Percentiles rank a stretch among this genome's conserved stretches.
phyloP scores from a whole-genome alignment of 1,140 invertebrate genomes.

The Thalassaphorura encarpata region DNA sequence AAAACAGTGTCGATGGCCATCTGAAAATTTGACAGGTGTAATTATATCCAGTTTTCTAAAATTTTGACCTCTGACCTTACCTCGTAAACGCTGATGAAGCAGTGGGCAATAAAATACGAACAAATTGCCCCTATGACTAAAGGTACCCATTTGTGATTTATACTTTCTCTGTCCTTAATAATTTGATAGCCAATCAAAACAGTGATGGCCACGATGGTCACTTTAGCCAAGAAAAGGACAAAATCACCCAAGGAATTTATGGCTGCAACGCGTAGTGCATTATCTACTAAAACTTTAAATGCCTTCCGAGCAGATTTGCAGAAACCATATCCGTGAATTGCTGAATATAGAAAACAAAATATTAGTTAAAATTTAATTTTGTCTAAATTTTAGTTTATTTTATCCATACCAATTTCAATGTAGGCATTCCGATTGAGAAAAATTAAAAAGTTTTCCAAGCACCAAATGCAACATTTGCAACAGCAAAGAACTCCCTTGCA shows the following conservation, averaged over 20 bases:
- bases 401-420: slow-evolving; percentile 56
- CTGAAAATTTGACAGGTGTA: slow-evolving; percentile 39
- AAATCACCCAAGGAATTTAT: slow-evolving; percentile 72
- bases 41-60: not conserved
- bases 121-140: slow-evolving; percentile 52
- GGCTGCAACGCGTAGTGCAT: slow-evolving; percentile 57
- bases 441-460: slow-evolving; percentile 60
- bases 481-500: slow-evolving; percentile 43
- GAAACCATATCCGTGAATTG: slow-evolving; percentile 59
- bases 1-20: slow-evolving; percentile 76
- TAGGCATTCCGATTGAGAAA: slow-evolving; percentile 66
- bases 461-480: slow-evolving; percentile 62
- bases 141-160: slow-evolving; percentile 59
- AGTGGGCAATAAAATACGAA: slow-evolving; percentile 61
- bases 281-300: slow-evolving; percentile 48
- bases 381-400: slow-evolving; percentile 3
- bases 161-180: slow-evolving; percentile 45
- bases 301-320: slow-evolving; percentile 53
- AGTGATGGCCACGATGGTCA: slow-evolving; percentile 53
- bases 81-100: slow-evolving; percentile 68
- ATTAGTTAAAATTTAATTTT: slow-evolving; percentile 39
- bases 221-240: slow-evolving; percentile 62
- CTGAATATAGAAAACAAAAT: slow-evolving; percentile 46
- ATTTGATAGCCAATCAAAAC: slow-evolving; percentile 50
- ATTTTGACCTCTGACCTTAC: too few relatives aligned